Evolutionary conservation across 1,140 invertebrate genomes (phyloP).

Genomic region (Ceratina japonica): DNA sequence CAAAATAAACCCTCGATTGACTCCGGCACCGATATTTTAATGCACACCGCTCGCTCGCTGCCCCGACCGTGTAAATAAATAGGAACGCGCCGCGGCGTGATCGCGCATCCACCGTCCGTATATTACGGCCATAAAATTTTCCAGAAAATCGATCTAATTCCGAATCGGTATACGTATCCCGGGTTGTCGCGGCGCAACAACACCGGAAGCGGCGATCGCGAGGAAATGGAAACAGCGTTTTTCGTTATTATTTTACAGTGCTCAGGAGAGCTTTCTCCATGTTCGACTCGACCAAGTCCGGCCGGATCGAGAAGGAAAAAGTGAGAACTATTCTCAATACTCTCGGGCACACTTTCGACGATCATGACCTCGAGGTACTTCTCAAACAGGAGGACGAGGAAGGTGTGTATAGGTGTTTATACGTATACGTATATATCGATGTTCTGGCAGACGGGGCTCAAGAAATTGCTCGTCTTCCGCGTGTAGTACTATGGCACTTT

Average conservation of each 20-base stretch:
- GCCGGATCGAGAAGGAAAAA: conserved; percentile 87
- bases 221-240: neutral
- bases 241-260: conserved; percentile 77
- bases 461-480: neutral
- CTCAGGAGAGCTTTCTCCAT: conserved; percentile 86
- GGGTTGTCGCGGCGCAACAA: neutral
- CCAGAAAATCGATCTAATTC: neutral
- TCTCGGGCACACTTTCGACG: conserved; percentile 86
- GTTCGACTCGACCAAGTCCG: conserved; percentile 87
- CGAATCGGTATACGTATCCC: neutral
- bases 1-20: conserved; percentile 49
- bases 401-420: conserved; percentile 76
- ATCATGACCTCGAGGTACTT: conserved; percentile 84
- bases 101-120: neutral
- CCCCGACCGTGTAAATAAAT: conserved; percentile 41
- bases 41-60: conserved; percentile 25
- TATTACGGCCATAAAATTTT: neutral
- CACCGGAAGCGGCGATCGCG: neutral
- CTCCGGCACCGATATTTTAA: conserved; percentile 41
- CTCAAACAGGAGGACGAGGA: conserved; percentile 85
- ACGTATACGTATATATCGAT: too few relatives aligned
- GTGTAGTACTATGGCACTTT: neutral
- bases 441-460: neutral
- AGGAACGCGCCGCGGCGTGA: neutral
- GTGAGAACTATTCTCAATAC: conserved; percentile 88